Evolutionary conservation across 2,797 vertebrate species (phyloP).

Genomic region (Sciaenops ocellatus): DNA sequence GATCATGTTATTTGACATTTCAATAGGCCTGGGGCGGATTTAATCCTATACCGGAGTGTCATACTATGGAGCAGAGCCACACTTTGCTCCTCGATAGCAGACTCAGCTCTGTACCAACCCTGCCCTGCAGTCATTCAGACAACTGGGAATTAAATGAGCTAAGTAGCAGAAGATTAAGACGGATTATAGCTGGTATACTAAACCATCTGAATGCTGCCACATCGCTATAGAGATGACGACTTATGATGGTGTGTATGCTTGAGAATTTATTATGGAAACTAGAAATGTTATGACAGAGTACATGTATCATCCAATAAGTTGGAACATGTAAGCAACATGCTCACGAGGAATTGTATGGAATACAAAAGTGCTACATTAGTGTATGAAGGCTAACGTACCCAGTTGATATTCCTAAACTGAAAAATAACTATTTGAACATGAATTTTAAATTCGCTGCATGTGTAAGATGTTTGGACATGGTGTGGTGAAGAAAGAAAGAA

Average conservation of each 20-base stretch:
- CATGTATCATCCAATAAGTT: neutral
- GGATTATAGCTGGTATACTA: conserved; percentile 53
- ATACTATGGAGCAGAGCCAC: conserved; percentile 25
- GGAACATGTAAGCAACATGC: neutral
- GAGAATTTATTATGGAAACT: neutral
- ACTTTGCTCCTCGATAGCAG: conserved; percentile 47
- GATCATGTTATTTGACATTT: conserved; percentile 64
- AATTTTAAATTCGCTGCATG: neutral
- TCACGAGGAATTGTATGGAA: neutral
- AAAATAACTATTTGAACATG: neutral
- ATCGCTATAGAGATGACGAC: conserved; percentile 26
- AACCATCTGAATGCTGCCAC: conserved; percentile 55
- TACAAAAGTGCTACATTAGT: neutral
- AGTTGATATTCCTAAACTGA: too few relatives aligned
- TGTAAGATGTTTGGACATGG: neutral
- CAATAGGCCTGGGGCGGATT: conserved; percentile 32
- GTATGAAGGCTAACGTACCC: neutral
- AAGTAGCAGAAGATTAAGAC: conserved; percentile 60
- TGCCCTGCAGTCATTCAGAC: conserved; percentile 55
- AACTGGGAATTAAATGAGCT: conserved; percentile 58
- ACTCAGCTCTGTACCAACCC: conserved; percentile 26
- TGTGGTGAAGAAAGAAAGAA: neutral
- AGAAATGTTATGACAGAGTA: neutral
- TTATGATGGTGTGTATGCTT: conserved; percentile 27
- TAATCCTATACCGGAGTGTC: conserved; percentile 44